A percentile compares a stretch with the other conserved stretches of the same genome.
Evolutionary conservation across 2,888 invertebrate species (phyloP).

Genomic region (Drosophila eohydei): DNA sequence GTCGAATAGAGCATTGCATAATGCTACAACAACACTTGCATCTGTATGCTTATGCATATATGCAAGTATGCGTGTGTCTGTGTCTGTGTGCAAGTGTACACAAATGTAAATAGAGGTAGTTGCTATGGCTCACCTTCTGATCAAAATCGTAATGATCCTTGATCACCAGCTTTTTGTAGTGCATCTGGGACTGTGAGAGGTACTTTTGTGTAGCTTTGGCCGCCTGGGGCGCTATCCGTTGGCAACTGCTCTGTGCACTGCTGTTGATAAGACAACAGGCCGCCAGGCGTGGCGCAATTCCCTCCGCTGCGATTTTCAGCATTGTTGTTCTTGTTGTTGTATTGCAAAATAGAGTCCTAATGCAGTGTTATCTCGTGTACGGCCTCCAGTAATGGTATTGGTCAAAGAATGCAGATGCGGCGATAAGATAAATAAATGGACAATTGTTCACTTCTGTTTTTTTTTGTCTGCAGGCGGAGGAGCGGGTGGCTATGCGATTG

Average conservation of each 20-base stretch:
- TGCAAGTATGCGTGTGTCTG: not conserved
- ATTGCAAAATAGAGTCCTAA: not conserved
- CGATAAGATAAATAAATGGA: conserved; percentile 33
- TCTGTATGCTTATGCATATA: conserved; percentile 4
- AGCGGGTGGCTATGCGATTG: conserved; percentile 1
- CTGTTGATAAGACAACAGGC: conserved; percentile 61
- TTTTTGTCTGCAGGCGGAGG: conserved; percentile 5
- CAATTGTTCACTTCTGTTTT: conserved; percentile 17
- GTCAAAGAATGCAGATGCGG: conserved; percentile 9
- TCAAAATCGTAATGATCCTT: conserved; percentile 92
- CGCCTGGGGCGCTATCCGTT: conserved; percentile 66
- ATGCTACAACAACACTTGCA: conserved; percentile 29
- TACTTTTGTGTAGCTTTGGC: conserved; percentile 72
- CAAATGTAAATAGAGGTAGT: conserved; percentile 9
- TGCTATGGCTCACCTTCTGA: conserved; percentile 87
- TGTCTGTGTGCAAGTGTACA: not conserved
- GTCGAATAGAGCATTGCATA: conserved; percentile 55
- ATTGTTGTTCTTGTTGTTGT: conserved; percentile 43
- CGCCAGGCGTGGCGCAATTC: conserved; percentile 72
- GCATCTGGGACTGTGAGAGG: conserved; percentile 77
- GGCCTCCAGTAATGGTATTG: conserved; percentile 15
- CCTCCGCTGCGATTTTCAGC: conserved; percentile 80
- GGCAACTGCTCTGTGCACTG: conserved; percentile 71
- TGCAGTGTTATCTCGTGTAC: not conserved
- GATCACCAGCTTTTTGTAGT: conserved; percentile 86